Percentiles rank a stretch among this genome's conserved stretches.
Evolutionary conservation across 2,113 vertebrate species (phyloP).

Genomic region (Centrocercus urophasianus): DNA sequence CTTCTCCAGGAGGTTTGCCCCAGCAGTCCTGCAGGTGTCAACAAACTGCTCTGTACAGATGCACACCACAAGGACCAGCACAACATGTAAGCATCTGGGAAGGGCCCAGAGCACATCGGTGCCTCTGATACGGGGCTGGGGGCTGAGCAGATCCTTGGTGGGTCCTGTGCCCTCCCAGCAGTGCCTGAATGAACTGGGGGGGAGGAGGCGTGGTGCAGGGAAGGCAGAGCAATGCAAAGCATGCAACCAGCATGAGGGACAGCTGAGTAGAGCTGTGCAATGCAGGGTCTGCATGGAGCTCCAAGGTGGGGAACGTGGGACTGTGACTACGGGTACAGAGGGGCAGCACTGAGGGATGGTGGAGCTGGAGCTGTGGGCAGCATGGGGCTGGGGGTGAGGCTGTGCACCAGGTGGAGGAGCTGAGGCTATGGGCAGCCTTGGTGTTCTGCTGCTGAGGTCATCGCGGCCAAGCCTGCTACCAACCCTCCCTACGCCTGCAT

Average conservation of each 20-base stretch:
- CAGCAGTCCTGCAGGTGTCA: not conserved
- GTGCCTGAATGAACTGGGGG: not conserved
- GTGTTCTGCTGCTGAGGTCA: not conserved
- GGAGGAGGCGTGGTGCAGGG: not conserved
- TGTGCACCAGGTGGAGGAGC: too few relatives aligned
- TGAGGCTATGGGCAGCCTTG: too few relatives aligned
- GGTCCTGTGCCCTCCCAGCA: not conserved
- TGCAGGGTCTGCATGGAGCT: not conserved
- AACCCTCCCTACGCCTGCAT: not conserved
- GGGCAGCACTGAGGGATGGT: not conserved
- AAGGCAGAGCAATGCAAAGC: not conserved
- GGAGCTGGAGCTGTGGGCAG: not conserved
- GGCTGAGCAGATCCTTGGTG: not conserved
- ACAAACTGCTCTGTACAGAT: not conserved
- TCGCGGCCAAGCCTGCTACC: fast-evolving
- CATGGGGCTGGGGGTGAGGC: too few relatives aligned
- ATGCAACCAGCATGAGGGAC: not conserved
- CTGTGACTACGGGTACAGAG: not conserved
- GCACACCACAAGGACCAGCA: not conserved
- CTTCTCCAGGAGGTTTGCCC: not conserved
- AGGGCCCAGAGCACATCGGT: not conserved
- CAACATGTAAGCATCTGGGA: not conserved
- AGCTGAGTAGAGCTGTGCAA: not conserved
- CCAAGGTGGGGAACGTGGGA: not conserved
- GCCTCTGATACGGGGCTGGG: not conserved